Base-by-base conservation (phyloP, 2,888 invertebrate species). In the Tenthredo distinguenda region DNA sequence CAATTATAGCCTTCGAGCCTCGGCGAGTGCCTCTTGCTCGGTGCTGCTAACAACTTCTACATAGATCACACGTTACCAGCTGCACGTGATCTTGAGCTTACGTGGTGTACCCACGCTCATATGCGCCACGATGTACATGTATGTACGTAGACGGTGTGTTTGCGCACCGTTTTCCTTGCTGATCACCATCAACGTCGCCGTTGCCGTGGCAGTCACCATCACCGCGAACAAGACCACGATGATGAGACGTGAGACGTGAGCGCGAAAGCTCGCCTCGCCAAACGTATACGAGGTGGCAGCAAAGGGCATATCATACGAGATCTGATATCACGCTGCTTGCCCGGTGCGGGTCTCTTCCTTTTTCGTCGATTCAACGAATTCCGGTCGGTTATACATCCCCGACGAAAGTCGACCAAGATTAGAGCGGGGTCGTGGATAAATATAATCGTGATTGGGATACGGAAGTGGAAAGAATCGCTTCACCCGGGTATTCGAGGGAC, bases 1-100 rank as follows among this genome's bases (percentile, higher is more conserved):
- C 91, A 92, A 92, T 92, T 92, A 91, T 91, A 81, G 40, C 81
- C 58, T 62, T 81, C 81, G 40, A 62, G 58, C n/a, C 26, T 40
- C 7, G 40, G 37, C 62, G 81, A 81, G 21, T 37, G 26, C 81
- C 62, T 81, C 81, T 81, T 77, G 77, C 55, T 77, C 34, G 77
- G 77, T 55, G 31, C 31, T 26, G 50, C 50, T 15, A 55, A 81
- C 81, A 81, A 81, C 62, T 81, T 81, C 58, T 50, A 21, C 62
- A 81, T 62, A 58, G 58, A 62, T 58, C 62, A 62, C 81, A 81
- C 77, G 50, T 74, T 40, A 26, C 18, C 26, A 34, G 34, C 21
- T 37, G 81, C 62, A 81, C 62, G 62, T 62, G 62, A 50, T 62
- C 62, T 62, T 81, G 21, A 21, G 37, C 37, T 62, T 40, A 74